These are phyloP conservation scores for Theonella swinhoei DNA, from an alignment of 37 sponge, comb jelly and placozoan species.

Conservation along the genomic window DNA sequence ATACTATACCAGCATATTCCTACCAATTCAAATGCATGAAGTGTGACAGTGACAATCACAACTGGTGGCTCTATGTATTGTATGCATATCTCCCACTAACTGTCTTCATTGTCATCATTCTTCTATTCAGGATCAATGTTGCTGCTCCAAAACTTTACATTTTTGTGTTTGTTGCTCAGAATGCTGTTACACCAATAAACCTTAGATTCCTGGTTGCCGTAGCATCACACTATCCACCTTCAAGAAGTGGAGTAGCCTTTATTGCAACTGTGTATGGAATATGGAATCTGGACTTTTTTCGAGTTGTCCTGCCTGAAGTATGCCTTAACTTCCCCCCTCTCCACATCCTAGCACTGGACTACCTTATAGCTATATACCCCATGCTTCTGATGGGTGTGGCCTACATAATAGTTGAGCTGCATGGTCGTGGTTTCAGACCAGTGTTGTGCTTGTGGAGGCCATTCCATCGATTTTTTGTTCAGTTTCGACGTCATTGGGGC, in stretches of 20 bases:
- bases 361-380: constrained; percentile 11
- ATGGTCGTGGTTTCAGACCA: background rate
- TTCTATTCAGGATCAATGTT: constrained; percentile 56
- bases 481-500: constrained; percentile 24
- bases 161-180: constrained; percentile 61
- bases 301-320: background rate
- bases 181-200: no score
- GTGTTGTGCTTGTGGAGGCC: constrained; percentile 3
- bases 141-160: constrained; percentile 48
- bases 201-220: no score
- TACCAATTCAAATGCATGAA: constrained; percentile 17
- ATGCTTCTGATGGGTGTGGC: background rate
- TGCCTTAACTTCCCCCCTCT: background rate
- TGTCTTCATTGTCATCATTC: constrained; percentile 36
- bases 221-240: no score
- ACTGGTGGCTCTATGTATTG: constrained; percentile 3
- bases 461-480: background rate
- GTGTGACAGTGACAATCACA: background rate
- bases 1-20: constrained; percentile 28
- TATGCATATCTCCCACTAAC: constrained; percentile 49
- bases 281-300: constrained; percentile 47
- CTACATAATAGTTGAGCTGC: background rate
- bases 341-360: constrained; percentile 3
- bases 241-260: no score
- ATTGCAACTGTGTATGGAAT: constrained; percentile 9